Evolutionary conservation across 2,888 invertebrate species (phyloP), one percentile per base, ranked within the genome.

Genomic region (Eulithis testata): DNA sequence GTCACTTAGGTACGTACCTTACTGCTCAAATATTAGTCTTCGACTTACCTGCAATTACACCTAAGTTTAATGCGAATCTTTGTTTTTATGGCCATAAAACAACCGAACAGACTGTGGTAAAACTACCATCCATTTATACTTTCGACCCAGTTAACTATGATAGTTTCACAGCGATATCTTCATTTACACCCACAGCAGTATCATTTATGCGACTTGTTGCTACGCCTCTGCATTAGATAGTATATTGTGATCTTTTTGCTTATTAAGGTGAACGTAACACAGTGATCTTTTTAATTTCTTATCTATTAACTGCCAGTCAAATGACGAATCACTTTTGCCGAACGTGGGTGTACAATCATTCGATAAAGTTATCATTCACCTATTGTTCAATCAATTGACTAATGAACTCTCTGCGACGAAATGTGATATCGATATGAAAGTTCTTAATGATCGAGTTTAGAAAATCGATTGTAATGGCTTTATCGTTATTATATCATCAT

Each of bases 271-370:
- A 71, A 76, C 83, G 84, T 86, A 86, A 84, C 80, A 76, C 79
- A 71, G 84, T 83, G 79, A 80, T 79, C 77, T 74, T 81, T 81
- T 83, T 78, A 82, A 85, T 84, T 82, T 84, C 54, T 62, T 69
- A 64, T 63, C 58, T 79, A 4, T 31, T 31, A 31, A 3, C 31
- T 31, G 78, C 81, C 81, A 80, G 76, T 76, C 72, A 64, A 69
- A 72, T 76, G 76, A 79, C 75, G 73, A 75, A 85, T 84, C 82
- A 87, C 89, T 89, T 90, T 90, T 89, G 78, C 88, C 76, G 70
- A 70, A 64, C 71, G 73, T 74, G 83, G 83, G 84, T 81, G 85
- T 82, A 81, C 84, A 83, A 85, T 86, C 83, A 83, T 76, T 47
- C 31, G 51, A 60, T 60, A 57, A 56, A 54, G n/a, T 52, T 37